Percentiles rank a stretch among this genome's conserved stretches.
Evolutionary conservation across 2,888 invertebrate genomes (phyloP).

Genomic region (Drosophila pegasa): DNA sequence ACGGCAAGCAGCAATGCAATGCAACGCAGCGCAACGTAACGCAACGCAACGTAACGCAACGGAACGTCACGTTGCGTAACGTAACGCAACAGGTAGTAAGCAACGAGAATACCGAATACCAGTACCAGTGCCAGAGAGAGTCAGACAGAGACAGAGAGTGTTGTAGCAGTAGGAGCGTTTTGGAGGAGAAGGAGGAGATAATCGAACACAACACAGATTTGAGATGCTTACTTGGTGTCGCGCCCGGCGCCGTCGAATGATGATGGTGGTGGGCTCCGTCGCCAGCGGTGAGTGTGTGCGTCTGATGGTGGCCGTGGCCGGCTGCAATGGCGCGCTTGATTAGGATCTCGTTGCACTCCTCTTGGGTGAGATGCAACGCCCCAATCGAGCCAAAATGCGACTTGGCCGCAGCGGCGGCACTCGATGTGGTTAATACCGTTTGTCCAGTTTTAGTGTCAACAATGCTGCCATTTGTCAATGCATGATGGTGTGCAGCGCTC

Average conservation of each 20-base stretch:
- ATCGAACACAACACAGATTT: conserved; percentile 74
- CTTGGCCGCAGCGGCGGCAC: conserved; percentile 80
- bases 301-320: conserved; percentile 87
- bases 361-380: conserved; percentile 90
- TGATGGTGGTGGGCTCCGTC: conserved; percentile 81
- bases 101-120: conserved; percentile 49
- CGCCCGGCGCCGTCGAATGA: conserved; percentile 73
- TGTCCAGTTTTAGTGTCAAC: conserved; percentile 85
- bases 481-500: conserved; percentile 71
- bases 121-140: conserved; percentile 48
- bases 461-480: conserved; percentile 83
- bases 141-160: conserved; percentile 27
- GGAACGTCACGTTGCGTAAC: conserved; percentile 21
- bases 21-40: conserved; percentile 15
- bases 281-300: conserved; percentile 84
- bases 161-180: conserved; percentile 37
- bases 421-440: conserved; percentile 83
- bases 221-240: conserved; percentile 84
- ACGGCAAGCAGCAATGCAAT: conserved; percentile 21
- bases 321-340: conserved; percentile 90
- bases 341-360: conserved; percentile 91
- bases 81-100: conserved; percentile 36
- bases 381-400: conserved; percentile 90
- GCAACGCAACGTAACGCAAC: conserved; percentile 16
- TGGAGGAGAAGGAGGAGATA: conserved; percentile 42